Conservation (phyloP, 2,797 vertebrate genomes). For the Erpetoichthys calabaricus region DNA sequence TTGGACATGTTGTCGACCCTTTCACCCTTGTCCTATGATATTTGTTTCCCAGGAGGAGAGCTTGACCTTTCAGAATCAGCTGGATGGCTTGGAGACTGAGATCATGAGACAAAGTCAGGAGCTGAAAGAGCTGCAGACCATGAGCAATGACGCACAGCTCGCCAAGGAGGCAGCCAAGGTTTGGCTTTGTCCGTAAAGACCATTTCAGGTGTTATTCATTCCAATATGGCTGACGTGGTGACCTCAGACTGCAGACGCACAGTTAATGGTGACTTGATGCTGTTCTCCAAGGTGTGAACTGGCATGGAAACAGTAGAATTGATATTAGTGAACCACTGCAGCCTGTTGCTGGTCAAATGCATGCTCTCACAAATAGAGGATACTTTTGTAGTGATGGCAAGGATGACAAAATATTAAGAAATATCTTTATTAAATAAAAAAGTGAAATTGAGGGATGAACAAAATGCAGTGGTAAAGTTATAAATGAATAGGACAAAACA, state of each 20-base stretch:
- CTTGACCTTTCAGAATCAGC: slow-evolving; percentile 48
- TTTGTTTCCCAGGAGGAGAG: slow-evolving; percentile 55
- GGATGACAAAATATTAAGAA: too few species aligned
- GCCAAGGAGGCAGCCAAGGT: slow-evolving; percentile 60
- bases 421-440: too few species aligned
- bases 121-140: slow-evolving; percentile 44
- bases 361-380: too few species aligned
- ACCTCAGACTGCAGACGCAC: neutral
- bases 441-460: too few species aligned
- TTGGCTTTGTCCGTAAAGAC: neutral
- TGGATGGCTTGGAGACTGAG: slow-evolving; percentile 58
- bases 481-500: too few species aligned
- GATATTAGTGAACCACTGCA: too few species aligned
- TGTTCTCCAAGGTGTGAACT: neutral
- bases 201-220: too few species aligned
- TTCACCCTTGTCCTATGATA: neutral
- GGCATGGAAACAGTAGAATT: too few species aligned
- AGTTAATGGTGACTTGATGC: too few species aligned
- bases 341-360: too few species aligned
- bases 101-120: slow-evolving; percentile 48
- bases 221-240: neutral
- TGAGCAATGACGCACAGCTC: slow-evolving; percentile 48
- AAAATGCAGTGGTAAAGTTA: too few species aligned
- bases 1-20: neutral
- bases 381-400: too few species aligned